Evolutionary conservation across 2,888 invertebrate genomes (phyloP).

Genomic region (Kryphioiulus occultus): DNA sequence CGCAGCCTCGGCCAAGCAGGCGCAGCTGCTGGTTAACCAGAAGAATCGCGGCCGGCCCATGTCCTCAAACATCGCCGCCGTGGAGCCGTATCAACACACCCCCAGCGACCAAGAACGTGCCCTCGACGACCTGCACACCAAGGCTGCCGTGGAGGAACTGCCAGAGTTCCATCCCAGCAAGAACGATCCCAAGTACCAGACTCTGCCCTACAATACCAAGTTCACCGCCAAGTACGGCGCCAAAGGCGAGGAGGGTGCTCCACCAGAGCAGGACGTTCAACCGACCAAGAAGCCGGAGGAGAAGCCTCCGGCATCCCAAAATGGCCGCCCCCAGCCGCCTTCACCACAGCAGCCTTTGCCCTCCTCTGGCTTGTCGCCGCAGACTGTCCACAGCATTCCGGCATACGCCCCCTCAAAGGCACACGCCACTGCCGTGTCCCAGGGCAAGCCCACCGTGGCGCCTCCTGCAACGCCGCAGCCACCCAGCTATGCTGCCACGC

Average conservation of each 20-base stretch:
- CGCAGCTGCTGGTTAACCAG: constrained; percentile 54
- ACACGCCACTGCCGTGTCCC: constrained; percentile 51
- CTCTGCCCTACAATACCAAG: constrained; percentile 87
- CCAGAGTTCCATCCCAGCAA: constrained; percentile 75
- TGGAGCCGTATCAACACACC: constrained; percentile 62
- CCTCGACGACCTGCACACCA: constrained; percentile 56
- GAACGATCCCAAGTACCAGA: constrained; percentile 90
- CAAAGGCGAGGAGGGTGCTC: background rate
- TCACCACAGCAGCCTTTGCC: constrained; percentile 27
- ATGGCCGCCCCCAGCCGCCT: background rate
- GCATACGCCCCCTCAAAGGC: constrained; percentile 53
- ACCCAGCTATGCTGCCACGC: constrained; percentile 56
- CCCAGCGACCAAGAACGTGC: constrained; percentile 56
- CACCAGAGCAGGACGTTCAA: background rate
- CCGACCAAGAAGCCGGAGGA: background rate
- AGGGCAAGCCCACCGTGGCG: background rate
- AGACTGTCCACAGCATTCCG: constrained; percentile 54
- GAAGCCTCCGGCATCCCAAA: background rate
- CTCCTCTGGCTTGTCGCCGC: constrained; percentile 41
- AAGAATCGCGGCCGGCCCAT: constrained; percentile 42
- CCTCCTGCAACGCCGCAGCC: constrained; percentile 32
- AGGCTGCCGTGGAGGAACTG: constrained; percentile 53
- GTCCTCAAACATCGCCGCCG: constrained; percentile 61
- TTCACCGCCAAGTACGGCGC: constrained; percentile 64
- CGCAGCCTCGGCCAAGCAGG: constrained; percentile 55